A percentile compares a stretch with the other conserved stretches of the same genome.
Conservation (phyloP, 1,140 invertebrate genomes). For the Drosophila ficusphila region DNA sequence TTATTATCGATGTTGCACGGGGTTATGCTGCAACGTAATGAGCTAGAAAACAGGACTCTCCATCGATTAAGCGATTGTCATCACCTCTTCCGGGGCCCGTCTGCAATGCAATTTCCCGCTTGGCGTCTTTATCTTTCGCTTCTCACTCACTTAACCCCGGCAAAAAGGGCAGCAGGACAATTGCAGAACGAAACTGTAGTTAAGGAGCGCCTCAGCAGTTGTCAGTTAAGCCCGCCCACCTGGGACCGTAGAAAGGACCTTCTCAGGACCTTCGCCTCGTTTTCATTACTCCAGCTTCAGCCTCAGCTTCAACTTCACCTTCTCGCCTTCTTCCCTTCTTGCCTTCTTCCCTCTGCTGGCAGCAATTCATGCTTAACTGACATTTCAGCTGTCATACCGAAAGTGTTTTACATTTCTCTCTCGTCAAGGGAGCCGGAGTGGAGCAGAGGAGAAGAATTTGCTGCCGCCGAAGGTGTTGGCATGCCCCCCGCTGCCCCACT, state of each 20-base stretch:
- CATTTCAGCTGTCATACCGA: constrained; percentile 80
- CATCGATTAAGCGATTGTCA: constrained; percentile 40
- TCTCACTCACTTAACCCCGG: constrained; percentile 54
- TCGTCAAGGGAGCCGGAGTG: constrained; percentile 23
- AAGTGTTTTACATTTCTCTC: constrained; percentile 78
- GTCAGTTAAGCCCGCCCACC: constrained; percentile 37
- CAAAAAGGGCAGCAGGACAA: constrained; percentile 1
- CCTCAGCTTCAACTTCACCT: neutral
- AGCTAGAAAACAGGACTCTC: constrained; percentile 10
- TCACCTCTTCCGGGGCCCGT: constrained; percentile 2
- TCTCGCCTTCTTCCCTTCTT: too few relatives aligned
- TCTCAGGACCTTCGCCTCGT: constrained; percentile 19
- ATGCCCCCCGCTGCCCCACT: too few relatives aligned
- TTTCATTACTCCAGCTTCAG: constrained; percentile 42
- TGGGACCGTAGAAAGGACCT: neutral
- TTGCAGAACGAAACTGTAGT: constrained; percentile 14
- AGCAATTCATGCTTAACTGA: constrained; percentile 75
- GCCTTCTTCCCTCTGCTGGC: constrained; percentile 7
- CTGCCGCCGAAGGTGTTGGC: constrained; percentile 53
- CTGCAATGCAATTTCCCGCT: constrained; percentile 40
- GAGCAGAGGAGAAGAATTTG: constrained; percentile 9
- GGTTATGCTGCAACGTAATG: constrained; percentile 12
- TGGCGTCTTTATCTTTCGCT: constrained; percentile 33
- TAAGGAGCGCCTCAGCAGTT: constrained; percentile 45
- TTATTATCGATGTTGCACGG: constrained; percentile 34